Evolutionary conservation across 1,140 invertebrate genomes (phyloP).

Genomic region (Drosophila oshimai): DNA sequence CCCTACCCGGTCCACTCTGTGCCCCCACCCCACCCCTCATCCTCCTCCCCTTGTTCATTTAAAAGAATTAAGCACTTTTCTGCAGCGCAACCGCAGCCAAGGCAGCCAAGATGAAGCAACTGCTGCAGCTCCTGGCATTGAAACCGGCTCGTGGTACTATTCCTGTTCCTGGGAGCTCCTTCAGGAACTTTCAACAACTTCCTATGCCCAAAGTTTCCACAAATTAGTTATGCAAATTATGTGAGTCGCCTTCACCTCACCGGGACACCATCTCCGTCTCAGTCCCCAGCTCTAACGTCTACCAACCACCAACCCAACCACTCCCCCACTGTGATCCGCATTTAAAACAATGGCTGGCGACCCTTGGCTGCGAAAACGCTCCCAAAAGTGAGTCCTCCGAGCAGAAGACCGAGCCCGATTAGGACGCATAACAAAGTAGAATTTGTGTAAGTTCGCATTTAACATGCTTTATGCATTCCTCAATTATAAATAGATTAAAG

Average conservation of each 20-base stretch:
- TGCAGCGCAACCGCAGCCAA: constrained; percentile 54
- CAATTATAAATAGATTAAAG: constrained; percentile 80
- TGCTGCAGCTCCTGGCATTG: constrained; percentile 48
- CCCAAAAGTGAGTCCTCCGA: constrained; percentile 35
- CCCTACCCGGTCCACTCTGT: background rate
- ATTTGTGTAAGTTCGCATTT: constrained; percentile 81
- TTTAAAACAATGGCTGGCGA: constrained; percentile 67
- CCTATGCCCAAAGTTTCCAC: constrained; percentile 78
- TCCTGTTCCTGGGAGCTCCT: constrained; percentile 40
- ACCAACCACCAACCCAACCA: background rate
- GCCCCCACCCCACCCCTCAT: background rate
- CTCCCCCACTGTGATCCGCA: constrained; percentile 47
- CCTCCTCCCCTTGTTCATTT: constrained; percentile 49
- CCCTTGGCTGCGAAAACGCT: constrained; percentile 29
- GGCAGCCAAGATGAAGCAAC: constrained; percentile 63
- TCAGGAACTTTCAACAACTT: constrained; percentile 77
- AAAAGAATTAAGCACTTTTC: constrained; percentile 79
- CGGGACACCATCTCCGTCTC: constrained; percentile 10
- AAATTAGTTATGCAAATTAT: constrained; percentile 80
- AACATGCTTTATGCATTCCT: constrained; percentile 80
- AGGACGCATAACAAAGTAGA: constrained; percentile 78
- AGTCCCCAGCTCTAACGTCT: constrained; percentile 31
- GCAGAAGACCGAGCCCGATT: constrained; percentile 57
- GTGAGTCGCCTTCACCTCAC: constrained; percentile 74
- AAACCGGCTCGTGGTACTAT: constrained; percentile 1